Conservation (phyloP, 2,888 invertebrate species). For the Sphaeridia pumilis region DNA sequence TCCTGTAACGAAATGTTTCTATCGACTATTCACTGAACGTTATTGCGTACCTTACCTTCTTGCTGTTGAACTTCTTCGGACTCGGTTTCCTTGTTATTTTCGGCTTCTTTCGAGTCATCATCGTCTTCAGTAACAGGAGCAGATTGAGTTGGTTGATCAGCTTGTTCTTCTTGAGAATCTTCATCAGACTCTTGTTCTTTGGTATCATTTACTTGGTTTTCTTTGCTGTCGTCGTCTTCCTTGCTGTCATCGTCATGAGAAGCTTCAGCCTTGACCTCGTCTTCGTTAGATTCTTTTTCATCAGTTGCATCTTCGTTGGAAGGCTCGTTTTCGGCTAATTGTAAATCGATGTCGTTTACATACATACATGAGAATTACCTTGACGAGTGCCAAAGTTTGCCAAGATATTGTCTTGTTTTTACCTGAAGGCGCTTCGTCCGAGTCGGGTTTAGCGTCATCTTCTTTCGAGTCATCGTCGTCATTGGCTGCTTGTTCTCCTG, state of each 20-base stretch:
- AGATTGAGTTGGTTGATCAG: too few species aligned
- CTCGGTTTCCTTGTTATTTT: slow-evolving; percentile 38
- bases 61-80: background rate
- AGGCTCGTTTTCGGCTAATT: too few species aligned
- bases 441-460: slow-evolving; percentile 41
- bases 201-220: slow-evolving; percentile 30
- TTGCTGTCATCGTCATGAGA: slow-evolving; percentile 12
- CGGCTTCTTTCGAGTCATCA: slow-evolving; percentile 37
- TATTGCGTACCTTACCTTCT: slow-evolving; percentile 33
- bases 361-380: too few species aligned
- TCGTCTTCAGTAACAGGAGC: background rate
- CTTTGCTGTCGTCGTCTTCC: slow-evolving; percentile 18
- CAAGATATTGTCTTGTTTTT: slow-evolving; percentile 25
- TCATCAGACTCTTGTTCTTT: background rate
- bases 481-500: background rate
- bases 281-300: too few species aligned
- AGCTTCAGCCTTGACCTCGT: background rate
- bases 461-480: slow-evolving; percentile 26
- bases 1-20: background rate
- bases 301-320: too few species aligned
- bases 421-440: too few species aligned
- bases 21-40: background rate
- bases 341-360: too few species aligned
- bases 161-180: background rate
- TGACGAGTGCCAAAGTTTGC: background rate